Evolutionary conservation across 2,888 invertebrate species (phyloP), one percentile per base, ranked within the genome.

Genomic region (Cremastinae sp.): DNA sequence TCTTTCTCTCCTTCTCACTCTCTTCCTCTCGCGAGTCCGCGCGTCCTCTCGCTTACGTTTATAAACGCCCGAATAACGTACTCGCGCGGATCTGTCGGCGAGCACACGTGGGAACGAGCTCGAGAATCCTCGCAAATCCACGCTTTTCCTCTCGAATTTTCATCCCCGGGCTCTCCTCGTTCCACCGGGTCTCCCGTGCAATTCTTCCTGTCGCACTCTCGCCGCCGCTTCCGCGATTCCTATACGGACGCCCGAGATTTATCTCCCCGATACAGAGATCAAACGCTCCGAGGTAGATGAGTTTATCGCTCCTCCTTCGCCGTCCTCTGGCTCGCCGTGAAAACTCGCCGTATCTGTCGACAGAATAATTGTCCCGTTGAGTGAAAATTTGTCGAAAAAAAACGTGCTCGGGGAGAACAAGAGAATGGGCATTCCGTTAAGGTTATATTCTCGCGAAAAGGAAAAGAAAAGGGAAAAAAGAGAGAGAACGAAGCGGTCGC

Each of bases 91-190:
- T 58, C 34, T 64, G 34, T 59, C 66, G 45, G 66, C 49, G 22
- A 45, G 74, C 70, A 72, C 69, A 61, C 72, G 68, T 73, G 75
- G 53, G 59, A 56, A 41, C 47, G 49, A 73, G 43, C 53, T 41
- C 36, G 49, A n/a, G 18, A 5, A 51, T 51, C 54, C 41, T 71
- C 69, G 61, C 16, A 61, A 56, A 49, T 66, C 78, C 78, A 82
- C 81, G 79, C 45, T 14, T 16, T 45, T 47, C 2, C 12, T 47
- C 81, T 79, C 65, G 74, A 77, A 80, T 75, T 70, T 76, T 79
- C 73, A 75, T 77, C 78, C 78, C 81, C 78, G n/a, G n/a, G n/a
- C n/a, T n/a, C n/a, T n/a, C n/a, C n/a, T n/a, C n/a, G n/a, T n/a
- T n/a, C n/a, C n/a, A n/a, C n/a, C n/a, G n/a, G n/a, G n/a, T n/a